phyloP scores from a whole-genome alignment of 2,113 vertebrate genomes.

The Aythya baeri region DNA sequence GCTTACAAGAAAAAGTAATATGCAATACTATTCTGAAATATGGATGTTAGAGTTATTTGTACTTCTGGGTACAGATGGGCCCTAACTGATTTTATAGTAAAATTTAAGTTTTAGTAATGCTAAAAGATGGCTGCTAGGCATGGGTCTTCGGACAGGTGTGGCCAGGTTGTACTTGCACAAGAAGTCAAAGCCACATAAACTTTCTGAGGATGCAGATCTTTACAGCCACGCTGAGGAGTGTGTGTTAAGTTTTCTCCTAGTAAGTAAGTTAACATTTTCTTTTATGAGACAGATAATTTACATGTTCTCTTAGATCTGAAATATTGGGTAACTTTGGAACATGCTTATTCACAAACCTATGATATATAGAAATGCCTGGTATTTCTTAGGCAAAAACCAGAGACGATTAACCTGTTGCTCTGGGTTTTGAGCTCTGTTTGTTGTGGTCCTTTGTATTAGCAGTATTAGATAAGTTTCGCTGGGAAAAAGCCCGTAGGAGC shows the following conservation, averaged over 20 bases:
- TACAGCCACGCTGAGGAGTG: fast-evolving
- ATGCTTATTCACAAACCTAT: not conserved
- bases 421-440: not conserved
- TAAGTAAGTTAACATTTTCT: not conserved
- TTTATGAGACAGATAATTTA: not conserved
- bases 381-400: not conserved
- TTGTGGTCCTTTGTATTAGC: not conserved
- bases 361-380: not conserved
- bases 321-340: not conserved
- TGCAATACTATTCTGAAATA: not conserved
- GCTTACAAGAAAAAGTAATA: not conserved
- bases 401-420: not conserved
- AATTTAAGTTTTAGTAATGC: not conserved
- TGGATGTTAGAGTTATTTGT: not conserved
- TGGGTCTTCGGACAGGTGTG: not conserved
- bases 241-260: constrained; percentile 17
- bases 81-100: not conserved
- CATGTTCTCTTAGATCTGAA: not conserved
- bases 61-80: not conserved
- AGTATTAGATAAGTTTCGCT: not conserved
- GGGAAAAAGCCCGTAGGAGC: not conserved
- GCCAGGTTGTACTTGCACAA: not conserved
- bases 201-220: not conserved
- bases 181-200: not conserved
- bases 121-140: not conserved